Evolutionary conservation across 2,888 invertebrate species (phyloP), one percentile per base, ranked within the genome.

Genomic region (Pycnomerus fuliginosus): DNA sequence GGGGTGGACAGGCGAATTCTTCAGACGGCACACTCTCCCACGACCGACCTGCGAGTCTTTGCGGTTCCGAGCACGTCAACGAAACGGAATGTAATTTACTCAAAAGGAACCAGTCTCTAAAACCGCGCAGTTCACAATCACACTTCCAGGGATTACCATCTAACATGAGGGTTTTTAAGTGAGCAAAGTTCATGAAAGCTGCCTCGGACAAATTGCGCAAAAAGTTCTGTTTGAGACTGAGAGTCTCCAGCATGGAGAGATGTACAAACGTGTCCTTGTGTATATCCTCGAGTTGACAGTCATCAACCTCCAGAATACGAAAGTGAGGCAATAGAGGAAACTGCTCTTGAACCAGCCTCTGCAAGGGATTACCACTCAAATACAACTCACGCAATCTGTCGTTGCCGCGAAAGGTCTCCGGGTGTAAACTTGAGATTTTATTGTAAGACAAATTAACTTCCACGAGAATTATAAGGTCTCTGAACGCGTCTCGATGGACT

Each of bases 131-230:
- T 52, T 86, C 82, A 70, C 94, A 94, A 69, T 94, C 91, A 69
- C 94, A 94, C 62, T 80, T 80, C 93, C 93, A 94, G 3, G 88
- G 90, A 70, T 94, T 94, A 16, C 87, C 87, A 52, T 90, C 87
- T 36, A 93, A 71, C 7, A 84, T 81, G 17, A 93, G 76, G 1
- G 89, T 87, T 72, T 90, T 91, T 45, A 93, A 76, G 58, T 84
- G 85, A 23, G 82, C 80, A 64, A 90, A 78, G 47, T 85, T 85
- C 68, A 84, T 75, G 60, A 87, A 82, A 2, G 83, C 80, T 32
- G 78, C 76, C 45, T 80, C 81, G 7, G 83, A 81, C 23, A 89
- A 69, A 60, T 80, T 80, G 40, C 84, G 83, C 50, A 94, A 77
- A 57, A 83, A 77, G 74, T 94, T 94, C 63, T 84, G 82, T 68